Evolutionary conservation across 2,113 vertebrate species (phyloP), one percentile per base, ranked within the genome.

Genomic region (Anolis carolinensis): DNA sequence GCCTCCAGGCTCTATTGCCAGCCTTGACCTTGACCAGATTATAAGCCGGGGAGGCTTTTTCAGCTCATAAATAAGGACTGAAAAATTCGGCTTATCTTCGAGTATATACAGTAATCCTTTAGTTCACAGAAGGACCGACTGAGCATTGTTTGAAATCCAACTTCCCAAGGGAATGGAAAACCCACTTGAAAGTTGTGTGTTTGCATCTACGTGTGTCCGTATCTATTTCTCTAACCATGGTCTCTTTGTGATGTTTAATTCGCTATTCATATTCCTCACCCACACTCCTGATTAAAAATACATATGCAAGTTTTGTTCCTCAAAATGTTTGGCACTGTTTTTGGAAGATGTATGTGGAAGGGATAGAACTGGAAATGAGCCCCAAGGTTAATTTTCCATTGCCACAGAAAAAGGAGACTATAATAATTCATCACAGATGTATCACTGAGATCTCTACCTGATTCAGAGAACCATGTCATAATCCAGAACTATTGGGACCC

Each of bases 181-280:
- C 36, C 39, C 27, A 7, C 25, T 65, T 84, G 72, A 75, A 84
- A 14, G 59, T 50, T 59, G 7, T 30, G 25, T 68, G 25, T 68
- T 25, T 68, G 25, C 5, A 6, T 30, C 1, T 68, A 27, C 23
- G 27, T 30, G 27, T 9, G 4, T 25, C 9, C 8, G 25, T 23
- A 30, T 62, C 4, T 84, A 9, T 23, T 27, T 52, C 44, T 82
- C 62, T 76, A 75, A 84, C 20, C 36, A 65, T 67, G 30, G 30
- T 44, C 72, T 84, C 59, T 50, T 77, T 75, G 55, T 59, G 67
- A 50, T 84, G 76, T 84, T 67, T 67, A 76, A 84, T 50, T 65
- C 55, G 50, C 13, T 50, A 30, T 27, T 74, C 32, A 55, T 48
- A 34, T 79, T 75, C 34, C 55, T 44, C 52, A 39, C 14, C 52